phyloP scores from a whole-genome alignment of 2,888 invertebrate species.

The Teinopalpus imperialis region DNA sequence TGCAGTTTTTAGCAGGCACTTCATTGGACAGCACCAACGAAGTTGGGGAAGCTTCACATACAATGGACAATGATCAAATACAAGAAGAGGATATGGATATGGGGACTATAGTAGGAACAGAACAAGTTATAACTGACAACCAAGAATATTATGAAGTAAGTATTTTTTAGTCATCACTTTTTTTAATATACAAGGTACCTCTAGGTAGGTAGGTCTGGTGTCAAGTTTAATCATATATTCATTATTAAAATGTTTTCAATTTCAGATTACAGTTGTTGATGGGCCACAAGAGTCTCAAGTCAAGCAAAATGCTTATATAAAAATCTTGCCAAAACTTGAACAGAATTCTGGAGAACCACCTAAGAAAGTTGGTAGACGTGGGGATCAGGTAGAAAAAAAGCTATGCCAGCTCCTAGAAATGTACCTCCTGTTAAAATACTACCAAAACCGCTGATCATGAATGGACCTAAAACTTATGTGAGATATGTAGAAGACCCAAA shows the following conservation, averaged over 20 bases:
- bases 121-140: constrained; percentile 70
- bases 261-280: constrained; percentile 71
- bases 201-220: too few relatives aligned
- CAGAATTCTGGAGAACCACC: constrained; percentile 44
- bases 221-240: too few relatives aligned
- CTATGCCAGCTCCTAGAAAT: constrained; percentile 52
- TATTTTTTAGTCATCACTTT: too few relatives aligned
- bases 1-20: constrained; percentile 55
- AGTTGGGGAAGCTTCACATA: constrained; percentile 26
- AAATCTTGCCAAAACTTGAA: constrained; percentile 39
- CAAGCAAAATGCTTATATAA: constrained; percentile 41
- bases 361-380: constrained; percentile 55
- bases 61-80: constrained; percentile 35
- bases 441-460: constrained; percentile 66
- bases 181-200: too few relatives aligned
- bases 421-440: constrained; percentile 69
- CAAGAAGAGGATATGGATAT: too few relatives aligned
- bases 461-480: constrained; percentile 56
- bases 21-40: constrained; percentile 41
- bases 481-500: constrained; percentile 64
- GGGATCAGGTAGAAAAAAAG: constrained; percentile 61
- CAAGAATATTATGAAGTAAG: constrained; percentile 74
- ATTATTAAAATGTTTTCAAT: too few relatives aligned
- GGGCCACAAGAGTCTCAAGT: constrained; percentile 44
- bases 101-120: constrained; percentile 34